A percentile compares a stretch with the other conserved stretches of the same genome.
phyloP scores from a whole-genome alignment of 1,140 invertebrate species.

The Drosophila eugracilis region DNA sequence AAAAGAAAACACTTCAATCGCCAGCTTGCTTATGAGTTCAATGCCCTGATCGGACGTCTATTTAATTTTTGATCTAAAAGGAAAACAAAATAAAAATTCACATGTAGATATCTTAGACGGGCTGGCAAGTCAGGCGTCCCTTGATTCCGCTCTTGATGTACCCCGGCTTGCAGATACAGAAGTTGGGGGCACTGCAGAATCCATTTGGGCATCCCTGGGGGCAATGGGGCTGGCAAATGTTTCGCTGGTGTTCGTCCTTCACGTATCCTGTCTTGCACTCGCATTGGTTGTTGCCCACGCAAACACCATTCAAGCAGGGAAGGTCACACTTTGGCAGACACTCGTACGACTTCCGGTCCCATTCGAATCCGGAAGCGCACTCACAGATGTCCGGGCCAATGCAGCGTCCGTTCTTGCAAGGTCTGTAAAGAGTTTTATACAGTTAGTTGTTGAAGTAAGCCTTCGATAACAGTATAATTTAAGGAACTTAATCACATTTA shows the following conservation, averaged over 20 bases:
- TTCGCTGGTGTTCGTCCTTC: constrained; percentile 83
- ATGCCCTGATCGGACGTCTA: constrained; percentile 64
- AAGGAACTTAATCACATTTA: not conserved
- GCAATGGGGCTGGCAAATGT: constrained; percentile 86
- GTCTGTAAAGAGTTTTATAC: constrained; percentile 51
- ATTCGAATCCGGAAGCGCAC: constrained; percentile 82
- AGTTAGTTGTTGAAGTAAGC: too few relatives aligned
- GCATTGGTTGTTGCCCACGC: constrained; percentile 85
- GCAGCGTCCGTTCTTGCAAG: constrained; percentile 86
- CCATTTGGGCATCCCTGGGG: constrained; percentile 88
- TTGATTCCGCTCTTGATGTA: constrained; percentile 89
- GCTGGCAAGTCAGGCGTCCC: constrained; percentile 87
- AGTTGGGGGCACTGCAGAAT: constrained; percentile 87
- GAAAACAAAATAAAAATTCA: constrained; percentile 21
- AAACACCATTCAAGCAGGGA: constrained; percentile 86
- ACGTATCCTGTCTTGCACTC: constrained; percentile 86
- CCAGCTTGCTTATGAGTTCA: constrained; percentile 66
- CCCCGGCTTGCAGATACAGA: constrained; percentile 87
- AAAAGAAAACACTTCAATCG: constrained; percentile 34
- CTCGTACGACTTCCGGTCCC: constrained; percentile 68
- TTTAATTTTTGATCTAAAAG: constrained; percentile 54
- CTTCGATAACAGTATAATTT: too few relatives aligned
- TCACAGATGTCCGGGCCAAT: constrained; percentile 86
- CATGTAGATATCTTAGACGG: constrained; percentile 22
- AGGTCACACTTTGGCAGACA: constrained; percentile 85